Conservation (phyloP, 2,113 vertebrate genomes). For the Pipra filicauda region DNA sequence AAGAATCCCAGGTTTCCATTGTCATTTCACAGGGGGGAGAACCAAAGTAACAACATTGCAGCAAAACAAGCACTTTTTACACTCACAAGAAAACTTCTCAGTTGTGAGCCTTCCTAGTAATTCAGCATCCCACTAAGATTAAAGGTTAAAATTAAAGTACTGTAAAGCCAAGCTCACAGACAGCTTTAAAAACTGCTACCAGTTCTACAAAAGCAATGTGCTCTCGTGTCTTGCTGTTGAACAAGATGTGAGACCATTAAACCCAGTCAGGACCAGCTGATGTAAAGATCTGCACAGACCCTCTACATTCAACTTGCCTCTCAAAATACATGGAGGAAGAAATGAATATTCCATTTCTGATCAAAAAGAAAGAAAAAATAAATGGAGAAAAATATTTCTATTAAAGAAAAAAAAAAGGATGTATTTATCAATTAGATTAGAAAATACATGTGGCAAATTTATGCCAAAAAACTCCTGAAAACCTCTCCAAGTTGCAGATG, state of each 20-base stretch:
- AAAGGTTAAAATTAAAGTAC: neutral
- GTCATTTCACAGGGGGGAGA: neutral
- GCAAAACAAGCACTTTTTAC: neutral
- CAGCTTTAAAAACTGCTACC: neutral
- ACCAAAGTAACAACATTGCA: neutral
- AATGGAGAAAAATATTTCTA: neutral
- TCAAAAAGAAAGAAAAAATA: neutral
- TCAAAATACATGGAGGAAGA: neutral
- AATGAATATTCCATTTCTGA: neutral
- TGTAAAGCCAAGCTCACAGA: neutral
- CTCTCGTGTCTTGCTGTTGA: neutral
- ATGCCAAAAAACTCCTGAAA: neutral
- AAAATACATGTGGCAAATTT: rapidly evolving
- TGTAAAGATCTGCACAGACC: neutral
- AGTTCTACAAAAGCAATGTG: neutral
- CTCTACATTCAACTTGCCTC: neutral
- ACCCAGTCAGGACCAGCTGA: neutral
- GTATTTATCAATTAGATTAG: neutral
- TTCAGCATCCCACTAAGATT: neutral
- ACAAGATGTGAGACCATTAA: neutral
- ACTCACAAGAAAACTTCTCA: neutral
- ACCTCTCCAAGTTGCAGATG: neutral
- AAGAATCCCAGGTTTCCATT: neutral
- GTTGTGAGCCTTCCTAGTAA: neutral
- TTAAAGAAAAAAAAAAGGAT: neutral